A percentile compares a stretch with the other conserved stretches of the same genome.
These are phyloP conservation scores for Sebastes minor DNA, from an alignment of 2,797 vertebrate species.

Conservation along the genomic window DNA sequence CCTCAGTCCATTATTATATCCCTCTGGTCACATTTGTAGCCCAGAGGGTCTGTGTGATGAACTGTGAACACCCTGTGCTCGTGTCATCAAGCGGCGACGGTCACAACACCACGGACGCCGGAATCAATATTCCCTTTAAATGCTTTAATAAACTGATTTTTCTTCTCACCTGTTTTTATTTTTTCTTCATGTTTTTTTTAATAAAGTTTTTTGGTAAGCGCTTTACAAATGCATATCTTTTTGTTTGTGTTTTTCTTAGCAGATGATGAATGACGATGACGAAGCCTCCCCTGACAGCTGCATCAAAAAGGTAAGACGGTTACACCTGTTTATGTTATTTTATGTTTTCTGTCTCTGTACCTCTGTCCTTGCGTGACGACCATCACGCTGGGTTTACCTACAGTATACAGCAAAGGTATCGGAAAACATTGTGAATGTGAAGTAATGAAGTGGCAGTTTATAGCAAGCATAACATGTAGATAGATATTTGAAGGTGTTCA, in stretches of 20 bases:
- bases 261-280: slow-evolving; percentile 91
- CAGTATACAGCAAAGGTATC: neutral
- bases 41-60: slow-evolving; percentile 65
- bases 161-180: neutral
- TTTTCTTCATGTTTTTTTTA: neutral
- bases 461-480: neutral
- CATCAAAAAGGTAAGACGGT: slow-evolving; percentile 91
- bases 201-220: neutral
- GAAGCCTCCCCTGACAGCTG: slow-evolving; percentile 89
- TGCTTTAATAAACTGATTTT: slow-evolving; percentile 12
- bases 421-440: neutral
- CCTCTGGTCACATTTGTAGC: slow-evolving; percentile 64
- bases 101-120: slow-evolving; percentile 15
- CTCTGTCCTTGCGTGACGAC: neutral
- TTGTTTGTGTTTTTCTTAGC: slow-evolving; percentile 67
- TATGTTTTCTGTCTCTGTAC: neutral
- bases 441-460: neutral
- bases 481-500: too few relatives aligned
- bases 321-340: neutral
- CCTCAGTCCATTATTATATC: slow-evolving; percentile 70
- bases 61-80: slow-evolving; percentile 56
- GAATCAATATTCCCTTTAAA: slow-evolving; percentile 44
- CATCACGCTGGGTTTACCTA: neutral
- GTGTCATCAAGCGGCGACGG: slow-evolving; percentile 36
- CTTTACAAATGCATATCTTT: slow-evolving; percentile 1